A percentile compares a stretch with the other conserved stretches of the same genome.
phyloP scores from a whole-genome alignment of 92 coral and sea anemone species.

The Porites cylindrica region DNA sequence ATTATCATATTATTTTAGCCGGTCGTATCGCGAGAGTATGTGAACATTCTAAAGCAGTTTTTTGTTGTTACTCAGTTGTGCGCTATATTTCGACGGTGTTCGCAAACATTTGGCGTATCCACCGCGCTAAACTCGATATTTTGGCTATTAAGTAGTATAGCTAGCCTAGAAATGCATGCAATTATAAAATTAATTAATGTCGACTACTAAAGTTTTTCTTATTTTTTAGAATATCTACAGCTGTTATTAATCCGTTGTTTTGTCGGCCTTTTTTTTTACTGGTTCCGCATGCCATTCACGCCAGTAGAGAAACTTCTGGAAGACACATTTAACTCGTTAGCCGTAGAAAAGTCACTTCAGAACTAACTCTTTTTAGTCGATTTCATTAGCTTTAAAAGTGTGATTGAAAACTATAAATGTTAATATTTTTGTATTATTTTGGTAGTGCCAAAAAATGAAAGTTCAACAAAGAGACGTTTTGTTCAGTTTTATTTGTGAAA shows the following conservation, averaged over 20 bases:
- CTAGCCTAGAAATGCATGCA: background rate
- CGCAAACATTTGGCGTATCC: background rate
- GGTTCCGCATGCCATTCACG: background rate
- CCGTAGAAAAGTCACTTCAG: background rate
- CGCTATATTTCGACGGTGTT: background rate
- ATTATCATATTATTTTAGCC: background rate
- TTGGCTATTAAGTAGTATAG: background rate
- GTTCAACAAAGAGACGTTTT: too few relatives aligned
- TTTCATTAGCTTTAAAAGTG: too few relatives aligned
- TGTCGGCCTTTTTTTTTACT: constrained; percentile 36
- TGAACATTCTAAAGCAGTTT: background rate
- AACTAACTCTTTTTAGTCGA: background rate
- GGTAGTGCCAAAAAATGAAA: too few relatives aligned
- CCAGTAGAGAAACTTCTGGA: background rate
- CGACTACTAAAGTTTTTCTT: background rate
- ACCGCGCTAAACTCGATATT: background rate
- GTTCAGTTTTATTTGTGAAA: too few relatives aligned
- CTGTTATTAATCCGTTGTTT: constrained; percentile 31
- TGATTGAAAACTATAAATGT: too few relatives aligned
- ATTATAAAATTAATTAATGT: background rate
- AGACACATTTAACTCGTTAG: constrained; percentile 23
- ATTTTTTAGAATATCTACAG: background rate
- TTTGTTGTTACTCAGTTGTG: background rate
- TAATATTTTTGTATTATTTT: too few relatives aligned
- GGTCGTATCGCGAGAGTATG: background rate